Evolutionary conservation across 2,888 invertebrate genomes (phyloP).

Genomic region (Selenia dentaria): DNA sequence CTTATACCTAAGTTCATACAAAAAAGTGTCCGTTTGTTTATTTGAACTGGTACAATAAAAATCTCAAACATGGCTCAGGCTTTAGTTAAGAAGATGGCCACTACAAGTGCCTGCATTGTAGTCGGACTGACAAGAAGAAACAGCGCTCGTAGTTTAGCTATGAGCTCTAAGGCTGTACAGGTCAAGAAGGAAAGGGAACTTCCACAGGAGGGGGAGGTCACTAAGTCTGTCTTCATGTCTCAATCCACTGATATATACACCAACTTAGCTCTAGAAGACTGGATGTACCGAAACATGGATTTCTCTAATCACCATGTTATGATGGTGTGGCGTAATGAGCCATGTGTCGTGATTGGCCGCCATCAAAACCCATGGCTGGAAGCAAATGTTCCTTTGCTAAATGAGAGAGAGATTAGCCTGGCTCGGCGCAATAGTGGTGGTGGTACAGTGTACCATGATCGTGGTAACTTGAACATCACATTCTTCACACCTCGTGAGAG

Average conservation of each 20-base stretch:
- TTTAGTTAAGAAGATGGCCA: conserved; percentile 71
- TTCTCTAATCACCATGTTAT: conserved; percentile 93
- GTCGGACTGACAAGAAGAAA: conserved; percentile 68
- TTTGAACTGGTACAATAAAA: conserved; percentile 35
- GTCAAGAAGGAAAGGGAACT: conserved; percentile 56
- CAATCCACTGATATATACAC: conserved; percentile 95
- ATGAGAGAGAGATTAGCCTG: conserved; percentile 88
- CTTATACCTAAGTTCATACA: conserved; percentile 74
- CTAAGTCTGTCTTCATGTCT: conserved; percentile 96
- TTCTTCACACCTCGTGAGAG: conserved; percentile 94
- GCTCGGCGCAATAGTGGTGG: conserved; percentile 98
- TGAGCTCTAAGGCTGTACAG: conserved; percentile 50
- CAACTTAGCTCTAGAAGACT: conserved; percentile 98
- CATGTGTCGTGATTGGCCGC: conserved; percentile 97
- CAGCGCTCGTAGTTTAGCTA: conserved; percentile 61
- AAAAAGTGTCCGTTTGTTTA: conserved; percentile 72
- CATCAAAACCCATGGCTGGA: conserved; percentile 99
- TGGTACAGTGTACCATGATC: conserved; percentile 98
- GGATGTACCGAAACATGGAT: conserved; percentile 95
- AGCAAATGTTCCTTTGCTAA: conserved; percentile 89
- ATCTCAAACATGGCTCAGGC: conserved; percentile 72
- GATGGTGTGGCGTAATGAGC: conserved; percentile 96
- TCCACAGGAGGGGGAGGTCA: conserved; percentile 82
- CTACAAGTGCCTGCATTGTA: conserved; percentile 66
- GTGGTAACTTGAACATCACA: conserved; percentile 96